Evolutionary conservation across 2,888 invertebrate genomes (phyloP), one percentile per base, ranked within the genome.

Genomic region (Meteorus colon): DNA sequence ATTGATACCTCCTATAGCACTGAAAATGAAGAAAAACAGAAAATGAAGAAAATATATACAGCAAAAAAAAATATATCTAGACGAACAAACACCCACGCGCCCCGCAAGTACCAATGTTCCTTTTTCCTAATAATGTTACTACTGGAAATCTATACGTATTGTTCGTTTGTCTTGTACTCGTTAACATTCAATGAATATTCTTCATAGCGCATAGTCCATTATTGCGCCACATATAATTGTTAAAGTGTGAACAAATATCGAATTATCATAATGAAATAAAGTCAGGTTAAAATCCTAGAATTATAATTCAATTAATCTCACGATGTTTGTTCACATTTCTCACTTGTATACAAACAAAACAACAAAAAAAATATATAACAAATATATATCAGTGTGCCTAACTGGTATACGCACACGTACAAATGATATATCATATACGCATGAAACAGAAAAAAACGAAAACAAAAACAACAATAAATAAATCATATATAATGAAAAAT

Each of bases 131-230:
- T 63, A 66, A 80, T 80, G 80, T 78, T 81, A 78, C 73, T 74
- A 76, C 67, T 81, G 78, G 76, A 79, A 77, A 78, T 84, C 83
- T 87, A 86, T 87, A 84, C 84, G 82, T 84, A 87, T 86, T 88
- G 85, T 87, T 88, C 80, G 79, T 83, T 81, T 84, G 83, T 84
- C 85, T 86, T 86, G 86, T 87, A 85, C 12, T 85, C 82, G 82
- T 86, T 84, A 81, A 78, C 84, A 84, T 85, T 86, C 85, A 84
- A 84, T 83, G 81, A 84, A 79, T 82, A 82, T 62, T 85, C 84
- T 77, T 77, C 83, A 83, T 84, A 84, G 84, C 84, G 83, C 74
- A 77, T 70, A 68, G 76, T 80, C 55, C 55, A 55, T 10, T 76
- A 80, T 74, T 78, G 79, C 76, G 79, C 72, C 73, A 65, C 51